Percentiles rank a stretch among this genome's conserved stretches.
Conservation (phyloP, 2,888 invertebrate genomes). For the Drosophila putrida region DNA sequence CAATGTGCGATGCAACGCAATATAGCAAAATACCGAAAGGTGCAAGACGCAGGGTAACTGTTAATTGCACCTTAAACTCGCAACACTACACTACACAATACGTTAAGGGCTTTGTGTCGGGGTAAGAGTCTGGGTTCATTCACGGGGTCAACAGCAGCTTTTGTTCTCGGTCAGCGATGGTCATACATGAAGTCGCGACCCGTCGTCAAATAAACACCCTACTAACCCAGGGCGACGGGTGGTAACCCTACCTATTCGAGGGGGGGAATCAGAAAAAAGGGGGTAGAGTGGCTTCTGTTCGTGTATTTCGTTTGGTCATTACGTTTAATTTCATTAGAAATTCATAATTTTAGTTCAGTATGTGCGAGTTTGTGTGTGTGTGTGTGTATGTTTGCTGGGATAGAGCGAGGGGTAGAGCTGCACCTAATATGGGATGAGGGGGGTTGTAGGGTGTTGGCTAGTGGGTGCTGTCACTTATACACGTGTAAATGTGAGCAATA, state of each 20-base stretch:
- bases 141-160: constrained; percentile 65
- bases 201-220: constrained; percentile 77
- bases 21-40: constrained; percentile 34
- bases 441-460: background rate
- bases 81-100: constrained; percentile 4
- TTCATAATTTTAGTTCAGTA: constrained; percentile 76
- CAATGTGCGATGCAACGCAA: constrained; percentile 65
- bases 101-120: background rate
- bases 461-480: constrained; percentile 64
- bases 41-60: constrained; percentile 41
- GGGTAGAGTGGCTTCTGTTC: constrained; percentile 1
- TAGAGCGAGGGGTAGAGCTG: background rate
- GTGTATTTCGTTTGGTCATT: constrained; percentile 49
- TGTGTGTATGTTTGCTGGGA: background rate
- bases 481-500: constrained; percentile 78
- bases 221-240: constrained; percentile 2
- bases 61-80: constrained; percentile 40
- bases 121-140: constrained; percentile 1
- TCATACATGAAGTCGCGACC: constrained; percentile 42
- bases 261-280: background rate
- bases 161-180: constrained; percentile 45
- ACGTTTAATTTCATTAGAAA: constrained; percentile 84
- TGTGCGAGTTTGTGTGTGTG: constrained; percentile 20
- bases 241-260: background rate
- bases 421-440: background rate